phyloP scores from a whole-genome alignment of 1,140 invertebrate species.

The Brachionus rotundiformis region DNA sequence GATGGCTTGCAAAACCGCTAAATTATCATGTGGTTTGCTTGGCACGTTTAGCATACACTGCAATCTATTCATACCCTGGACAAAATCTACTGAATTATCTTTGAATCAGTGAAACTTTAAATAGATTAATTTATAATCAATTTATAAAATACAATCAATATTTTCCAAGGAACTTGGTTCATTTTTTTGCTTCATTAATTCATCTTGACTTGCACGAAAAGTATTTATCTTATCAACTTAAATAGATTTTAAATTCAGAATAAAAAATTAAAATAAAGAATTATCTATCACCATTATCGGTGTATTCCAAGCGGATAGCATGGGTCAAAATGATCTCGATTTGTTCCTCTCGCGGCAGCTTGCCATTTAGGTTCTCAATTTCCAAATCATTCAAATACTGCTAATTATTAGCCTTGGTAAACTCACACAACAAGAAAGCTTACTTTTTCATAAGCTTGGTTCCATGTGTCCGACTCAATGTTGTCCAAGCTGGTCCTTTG shows the following conservation, averaged over 20 bases:
- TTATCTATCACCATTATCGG: slow-evolving; percentile 73
- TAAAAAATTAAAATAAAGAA: neutral
- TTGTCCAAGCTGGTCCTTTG: slow-evolving; percentile 74
- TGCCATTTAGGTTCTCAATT: slow-evolving; percentile 67
- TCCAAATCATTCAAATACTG: slow-evolving; percentile 76
- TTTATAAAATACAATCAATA: slow-evolving; percentile 73
- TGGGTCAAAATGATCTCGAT: slow-evolving; percentile 83
- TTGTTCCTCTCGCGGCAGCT: slow-evolving; percentile 67
- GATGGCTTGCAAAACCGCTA: slow-evolving; percentile 8
- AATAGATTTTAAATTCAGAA: neutral
- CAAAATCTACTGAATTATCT: slow-evolving; percentile 26
- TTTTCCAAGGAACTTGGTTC: slow-evolving; percentile 79
- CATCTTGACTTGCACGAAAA: slow-evolving; percentile 68
- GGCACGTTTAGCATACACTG: slow-evolving; percentile 16
- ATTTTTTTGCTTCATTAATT: slow-evolving; percentile 65
- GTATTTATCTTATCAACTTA: slow-evolving; percentile 74
- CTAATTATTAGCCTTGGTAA: neutral
- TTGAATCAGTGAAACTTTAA: neutral
- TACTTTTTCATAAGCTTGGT: slow-evolving; percentile 69
- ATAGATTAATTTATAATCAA: neutral
- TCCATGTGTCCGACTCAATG: slow-evolving; percentile 72
- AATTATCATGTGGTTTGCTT: neutral
- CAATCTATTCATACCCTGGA: slow-evolving; percentile 10
- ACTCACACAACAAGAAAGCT: neutral
- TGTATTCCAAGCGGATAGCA: slow-evolving; percentile 79